These are phyloP conservation scores for Marisa cornuarietis DNA, from an alignment of 1,140 invertebrate species.

Conservation along the genomic window DNA sequence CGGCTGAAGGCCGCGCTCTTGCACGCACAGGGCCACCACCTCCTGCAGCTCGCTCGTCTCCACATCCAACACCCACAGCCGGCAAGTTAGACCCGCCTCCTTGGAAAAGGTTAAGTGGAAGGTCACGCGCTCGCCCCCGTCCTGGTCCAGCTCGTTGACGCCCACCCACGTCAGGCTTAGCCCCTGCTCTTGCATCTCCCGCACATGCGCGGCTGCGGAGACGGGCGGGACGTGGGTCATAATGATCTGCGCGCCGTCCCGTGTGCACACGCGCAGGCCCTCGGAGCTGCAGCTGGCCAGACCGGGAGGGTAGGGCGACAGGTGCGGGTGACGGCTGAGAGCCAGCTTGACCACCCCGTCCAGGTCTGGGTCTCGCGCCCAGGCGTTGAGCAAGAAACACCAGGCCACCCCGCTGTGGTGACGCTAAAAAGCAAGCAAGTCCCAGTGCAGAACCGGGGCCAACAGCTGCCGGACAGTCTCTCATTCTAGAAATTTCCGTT, in stretches of 20 bases:
- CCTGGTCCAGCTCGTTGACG: not conserved
- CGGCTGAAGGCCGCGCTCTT: not conserved
- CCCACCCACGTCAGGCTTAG: slow-evolving; percentile 5
- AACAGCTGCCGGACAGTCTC: too few species aligned
- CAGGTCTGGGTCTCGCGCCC: slow-evolving; percentile 57
- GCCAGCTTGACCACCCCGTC: slow-evolving; percentile 58
- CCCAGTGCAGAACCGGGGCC: too few species aligned
- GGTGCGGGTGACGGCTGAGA: slow-evolving; percentile 29
- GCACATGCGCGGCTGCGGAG: slow-evolving; percentile 3
- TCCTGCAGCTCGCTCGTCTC: not conserved
- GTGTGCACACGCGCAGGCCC: slow-evolving; percentile 22
- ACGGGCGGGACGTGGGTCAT: slow-evolving; percentile 28
- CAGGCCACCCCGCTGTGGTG: slow-evolving; percentile 52
- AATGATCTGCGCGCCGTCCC: slow-evolving; percentile 38
- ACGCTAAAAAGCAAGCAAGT: slow-evolving; percentile 16
- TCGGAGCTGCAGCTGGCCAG: slow-evolving; percentile 1
- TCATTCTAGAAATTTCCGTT: too few species aligned
- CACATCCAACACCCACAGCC: not conserved
- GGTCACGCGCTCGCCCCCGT: not conserved
- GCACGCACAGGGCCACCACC: not conserved
- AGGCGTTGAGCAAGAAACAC: slow-evolving; percentile 56
- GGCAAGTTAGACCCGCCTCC: not conserved
- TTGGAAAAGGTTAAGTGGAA: slow-evolving; percentile 13
- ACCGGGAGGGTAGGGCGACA: slow-evolving; percentile 23
- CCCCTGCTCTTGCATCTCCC: slow-evolving; percentile 20